Evolutionary conservation across 2,113 vertebrate genomes (phyloP).

Genomic region (Neogale vison): DNA sequence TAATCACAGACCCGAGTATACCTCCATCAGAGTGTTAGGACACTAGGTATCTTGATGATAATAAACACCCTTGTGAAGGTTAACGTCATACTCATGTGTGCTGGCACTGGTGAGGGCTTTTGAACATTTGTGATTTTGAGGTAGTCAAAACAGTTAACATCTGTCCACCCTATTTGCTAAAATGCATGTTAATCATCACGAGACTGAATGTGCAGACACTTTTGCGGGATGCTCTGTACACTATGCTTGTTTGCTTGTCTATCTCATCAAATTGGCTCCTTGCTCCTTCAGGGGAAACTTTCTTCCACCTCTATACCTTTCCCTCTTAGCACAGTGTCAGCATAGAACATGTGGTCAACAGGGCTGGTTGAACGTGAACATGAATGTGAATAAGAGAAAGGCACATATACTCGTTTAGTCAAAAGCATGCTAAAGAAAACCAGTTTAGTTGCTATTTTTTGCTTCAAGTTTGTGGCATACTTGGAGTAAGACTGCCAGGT

Average conservation of each 20-base stretch:
- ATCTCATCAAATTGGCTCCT: background rate
- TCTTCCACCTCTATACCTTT: background rate
- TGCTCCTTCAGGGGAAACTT: background rate
- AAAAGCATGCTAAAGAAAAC: slow-evolving; percentile 11
- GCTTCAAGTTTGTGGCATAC: slow-evolving; percentile 34
- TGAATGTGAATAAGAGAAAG: background rate
- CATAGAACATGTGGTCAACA: background rate
- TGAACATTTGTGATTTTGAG: slow-evolving; percentile 9
- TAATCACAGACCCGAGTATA: background rate
- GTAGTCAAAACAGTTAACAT: slow-evolving; percentile 29
- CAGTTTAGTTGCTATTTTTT: slow-evolving; percentile 64
- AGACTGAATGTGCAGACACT: background rate
- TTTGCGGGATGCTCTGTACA: background rate
- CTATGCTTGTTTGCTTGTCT: background rate
- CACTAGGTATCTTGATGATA: background rate
- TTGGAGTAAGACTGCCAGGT: slow-evolving; percentile 47
- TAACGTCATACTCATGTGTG: background rate
- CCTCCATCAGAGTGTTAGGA: background rate
- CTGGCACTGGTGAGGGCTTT: background rate
- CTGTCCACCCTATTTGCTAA: slow-evolving; percentile 23
- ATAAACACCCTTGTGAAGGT: background rate
- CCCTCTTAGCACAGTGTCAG: background rate
- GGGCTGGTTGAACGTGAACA: background rate
- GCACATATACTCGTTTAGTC: background rate
- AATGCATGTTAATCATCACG: background rate